A percentile compares a stretch with the other conserved stretches of the same genome.
These are phyloP conservation scores for Saccopteryx bilineata DNA, from an alignment of 2,113 vertebrate species.

Conservation along the genomic window DNA sequence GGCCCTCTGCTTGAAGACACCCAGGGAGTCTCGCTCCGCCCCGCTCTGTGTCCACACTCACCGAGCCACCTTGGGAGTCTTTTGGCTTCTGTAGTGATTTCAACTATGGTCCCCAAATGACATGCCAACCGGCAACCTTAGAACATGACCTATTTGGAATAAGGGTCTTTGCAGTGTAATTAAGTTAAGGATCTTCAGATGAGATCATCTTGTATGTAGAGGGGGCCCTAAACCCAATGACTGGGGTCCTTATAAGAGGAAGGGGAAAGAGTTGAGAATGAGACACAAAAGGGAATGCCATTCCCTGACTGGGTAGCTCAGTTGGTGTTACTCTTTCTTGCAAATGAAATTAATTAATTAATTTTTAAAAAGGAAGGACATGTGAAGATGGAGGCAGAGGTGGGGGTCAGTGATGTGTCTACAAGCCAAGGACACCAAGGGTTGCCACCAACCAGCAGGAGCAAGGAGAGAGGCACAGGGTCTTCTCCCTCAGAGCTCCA, in stretches of 20 bases:
- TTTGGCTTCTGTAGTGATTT: background rate
- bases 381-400: background rate
- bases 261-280: background rate
- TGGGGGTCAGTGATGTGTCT: too few species aligned
- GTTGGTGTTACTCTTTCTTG: too few species aligned
- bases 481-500: background rate
- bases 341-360: too few species aligned
- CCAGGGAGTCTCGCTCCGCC: background rate
- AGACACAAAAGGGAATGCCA: background rate
- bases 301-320: too few species aligned
- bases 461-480: background rate
- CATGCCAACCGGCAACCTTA: background rate
- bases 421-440: background rate
- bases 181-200: background rate
- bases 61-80: background rate
- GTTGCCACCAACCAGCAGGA: accelerated
- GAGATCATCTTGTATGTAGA: background rate
- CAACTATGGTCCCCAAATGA: background rate
- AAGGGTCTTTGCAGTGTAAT: background rate
- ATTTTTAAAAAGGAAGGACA: background rate
- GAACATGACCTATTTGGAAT: background rate
- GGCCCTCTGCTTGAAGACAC: background rate
- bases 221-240: background rate
- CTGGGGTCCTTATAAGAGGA: background rate
- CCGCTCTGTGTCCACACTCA: background rate